Conservation (phyloP, 2,113 vertebrate species). For the Alouatta palliata region DNA sequence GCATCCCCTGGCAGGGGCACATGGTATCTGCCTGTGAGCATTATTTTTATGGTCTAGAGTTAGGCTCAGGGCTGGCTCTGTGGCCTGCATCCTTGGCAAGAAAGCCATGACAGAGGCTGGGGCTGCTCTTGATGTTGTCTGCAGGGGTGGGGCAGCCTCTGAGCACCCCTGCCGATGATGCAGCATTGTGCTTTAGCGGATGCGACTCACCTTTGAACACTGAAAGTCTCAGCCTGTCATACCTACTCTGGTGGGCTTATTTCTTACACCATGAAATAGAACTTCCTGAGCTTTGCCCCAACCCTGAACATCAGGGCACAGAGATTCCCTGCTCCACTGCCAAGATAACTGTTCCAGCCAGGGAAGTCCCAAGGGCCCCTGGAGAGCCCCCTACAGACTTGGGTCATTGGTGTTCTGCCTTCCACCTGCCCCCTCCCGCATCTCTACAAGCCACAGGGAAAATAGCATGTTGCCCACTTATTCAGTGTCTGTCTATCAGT, state of each 20-base stretch:
- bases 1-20: not conserved
- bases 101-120: not conserved
- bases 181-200: not conserved
- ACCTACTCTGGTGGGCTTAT: not conserved
- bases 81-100: not conserved
- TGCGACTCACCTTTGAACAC: not conserved
- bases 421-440: too few species aligned
- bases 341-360: not conserved
- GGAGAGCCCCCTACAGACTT: not conserved
- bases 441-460: not conserved
- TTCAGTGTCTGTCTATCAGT: not conserved
- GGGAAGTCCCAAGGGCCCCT: not conserved
- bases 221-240: not conserved
- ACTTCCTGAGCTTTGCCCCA: not conserved
- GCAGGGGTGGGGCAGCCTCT: not conserved
- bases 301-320: not conserved
- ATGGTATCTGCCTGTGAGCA: not conserved
- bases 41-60: not conserved
- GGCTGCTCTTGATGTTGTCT: not conserved
- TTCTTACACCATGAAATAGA: not conserved
- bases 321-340: not conserved
- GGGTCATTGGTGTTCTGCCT: not conserved
- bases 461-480: fast-evolving
- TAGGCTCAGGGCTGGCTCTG: not conserved
- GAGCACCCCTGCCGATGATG: fast-evolving